These are phyloP conservation scores for Coboldia fuscipes DNA, from an alignment of 1,140 invertebrate species.

Conservation along the genomic window DNA sequence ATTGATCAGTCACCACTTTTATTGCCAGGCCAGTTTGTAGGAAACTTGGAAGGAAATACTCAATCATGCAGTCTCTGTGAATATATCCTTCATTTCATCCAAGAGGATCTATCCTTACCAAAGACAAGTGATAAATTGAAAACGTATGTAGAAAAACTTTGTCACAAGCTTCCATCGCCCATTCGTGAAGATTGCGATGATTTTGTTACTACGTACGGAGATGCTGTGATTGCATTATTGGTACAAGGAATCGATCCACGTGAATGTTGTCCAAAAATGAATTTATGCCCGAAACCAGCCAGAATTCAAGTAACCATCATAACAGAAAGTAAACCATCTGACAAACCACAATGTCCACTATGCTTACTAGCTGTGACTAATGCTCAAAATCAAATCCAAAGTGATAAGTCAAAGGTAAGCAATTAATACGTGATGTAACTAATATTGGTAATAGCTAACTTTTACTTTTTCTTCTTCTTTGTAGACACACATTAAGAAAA, in stretches of 20 bases:
- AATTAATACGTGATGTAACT: neutral
- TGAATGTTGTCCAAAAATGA: conserved; percentile 23
- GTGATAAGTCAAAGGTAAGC: conserved; percentile 12
- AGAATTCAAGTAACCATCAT: conserved; percentile 27
- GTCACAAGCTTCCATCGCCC: conserved; percentile 37
- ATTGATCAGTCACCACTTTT: conserved; percentile 42
- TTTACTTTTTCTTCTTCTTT: conserved; percentile 9
- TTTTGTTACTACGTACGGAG: conserved; percentile 56
- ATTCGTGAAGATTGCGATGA: conserved; percentile 42
- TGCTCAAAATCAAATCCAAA: conserved; percentile 16
- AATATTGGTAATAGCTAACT: too few relatives aligned
- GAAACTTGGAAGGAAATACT: conserved; percentile 24
- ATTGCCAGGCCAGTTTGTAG: conserved; percentile 20
- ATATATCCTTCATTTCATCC: conserved; percentile 59
- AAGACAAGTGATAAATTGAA: conserved; percentile 32
- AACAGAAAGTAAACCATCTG: conserved; percentile 21
- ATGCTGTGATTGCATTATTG: conserved; percentile 50
- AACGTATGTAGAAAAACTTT: conserved; percentile 34
- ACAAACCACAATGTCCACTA: conserved; percentile 46
- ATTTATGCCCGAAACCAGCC: conserved; percentile 24
- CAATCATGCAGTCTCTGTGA: conserved; percentile 55
- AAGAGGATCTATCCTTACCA: conserved; percentile 43
- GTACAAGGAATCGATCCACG: conserved; percentile 65
- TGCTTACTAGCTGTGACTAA: conserved; percentile 60
- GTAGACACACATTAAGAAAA: conserved; percentile 42